Evolutionary conservation across 2,797 vertebrate species (phyloP), one percentile per base, ranked within the genome.

Genomic region (Pipistrellus nathusii): DNA sequence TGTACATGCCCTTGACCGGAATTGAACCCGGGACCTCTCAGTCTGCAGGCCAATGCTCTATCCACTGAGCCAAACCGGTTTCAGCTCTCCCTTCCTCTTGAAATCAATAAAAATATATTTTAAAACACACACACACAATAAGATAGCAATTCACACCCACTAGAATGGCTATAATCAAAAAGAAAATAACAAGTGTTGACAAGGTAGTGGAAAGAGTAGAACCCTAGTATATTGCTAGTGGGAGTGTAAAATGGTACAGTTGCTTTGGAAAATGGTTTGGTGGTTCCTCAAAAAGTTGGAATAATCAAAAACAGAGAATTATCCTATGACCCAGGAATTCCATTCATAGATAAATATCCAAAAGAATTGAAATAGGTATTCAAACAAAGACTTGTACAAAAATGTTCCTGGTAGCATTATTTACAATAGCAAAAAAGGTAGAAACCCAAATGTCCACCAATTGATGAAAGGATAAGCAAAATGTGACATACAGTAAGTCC

Each of bases 201-300:
- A 68, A 94, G 14, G n/a, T 85, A 57, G 18, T 57, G 46, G 46
- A 90, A 17, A 66, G 64, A 94, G 30, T 10, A 38, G 25, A 85
- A 85, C 21, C 23, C 30, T n/a, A 46, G 64, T 53, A 72, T 44
- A 14, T 2, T 55, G 53, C 30, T 85, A 57, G 7, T 13, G 30
- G 81, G 64, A 85, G 51, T 64, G 20, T 55, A 85, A 85, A 90
- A 32, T 38, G 53, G 51, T 62, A 55, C 17, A 71, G 18, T 6
- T 81, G 32, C 64, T 78, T 85, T 84, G 72, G 41, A 85, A 93
- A 93, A 71, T 27, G 41, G 62, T 77, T 81, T 82, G 35, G 44
- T 72, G 68, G 32, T 73, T 87, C 55, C 46, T 87, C 76, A 55
- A 32, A 87, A 87, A 92, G 44, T 86, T 32, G 20, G 11, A 71